Conservation (phyloP, 2,797 vertebrate species). For the Salarias fasciatus region DNA sequence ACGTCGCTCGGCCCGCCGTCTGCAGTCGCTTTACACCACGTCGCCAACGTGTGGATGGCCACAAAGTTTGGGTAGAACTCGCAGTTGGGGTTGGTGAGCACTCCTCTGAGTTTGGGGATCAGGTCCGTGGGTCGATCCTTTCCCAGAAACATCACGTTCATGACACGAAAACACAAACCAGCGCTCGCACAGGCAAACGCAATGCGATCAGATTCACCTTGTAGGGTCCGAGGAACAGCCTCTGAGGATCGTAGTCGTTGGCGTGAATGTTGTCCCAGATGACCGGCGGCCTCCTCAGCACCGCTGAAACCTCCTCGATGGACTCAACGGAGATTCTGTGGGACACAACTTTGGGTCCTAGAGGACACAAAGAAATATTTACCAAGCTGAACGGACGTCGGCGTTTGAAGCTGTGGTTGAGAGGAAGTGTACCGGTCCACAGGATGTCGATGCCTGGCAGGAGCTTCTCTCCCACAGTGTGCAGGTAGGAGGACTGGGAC, state of each 20-base stretch:
- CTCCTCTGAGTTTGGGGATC: constrained; percentile 92
- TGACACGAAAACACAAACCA: too few species aligned
- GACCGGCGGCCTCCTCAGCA: constrained; percentile 93
- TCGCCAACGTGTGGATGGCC: constrained; percentile 95
- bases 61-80: constrained; percentile 98
- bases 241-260: constrained; percentile 98
- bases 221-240: constrained; percentile 94
- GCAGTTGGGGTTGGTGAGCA: constrained; percentile 98
- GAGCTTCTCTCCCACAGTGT: constrained; percentile 94
- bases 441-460: constrained; percentile 93
- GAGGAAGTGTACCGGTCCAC: constrained; percentile 90
- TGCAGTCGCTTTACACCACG: constrained; percentile 92
- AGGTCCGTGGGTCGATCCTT: constrained; percentile 92
- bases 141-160: too few species aligned
- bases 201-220: constrained; percentile 73
- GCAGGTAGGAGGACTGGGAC: constrained; percentile 91
- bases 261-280: constrained; percentile 99
- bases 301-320: constrained; percentile 95
- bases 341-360: constrained; percentile 98
- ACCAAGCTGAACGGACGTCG: background rate
- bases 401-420: background rate
- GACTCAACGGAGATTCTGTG: constrained; percentile 96
- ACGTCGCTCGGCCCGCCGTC: constrained; percentile 89
- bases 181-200: too few species aligned
- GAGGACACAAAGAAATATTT: background rate